phyloP scores from a whole-genome alignment of 2,888 invertebrate species.

The Eupeodes luniger region DNA sequence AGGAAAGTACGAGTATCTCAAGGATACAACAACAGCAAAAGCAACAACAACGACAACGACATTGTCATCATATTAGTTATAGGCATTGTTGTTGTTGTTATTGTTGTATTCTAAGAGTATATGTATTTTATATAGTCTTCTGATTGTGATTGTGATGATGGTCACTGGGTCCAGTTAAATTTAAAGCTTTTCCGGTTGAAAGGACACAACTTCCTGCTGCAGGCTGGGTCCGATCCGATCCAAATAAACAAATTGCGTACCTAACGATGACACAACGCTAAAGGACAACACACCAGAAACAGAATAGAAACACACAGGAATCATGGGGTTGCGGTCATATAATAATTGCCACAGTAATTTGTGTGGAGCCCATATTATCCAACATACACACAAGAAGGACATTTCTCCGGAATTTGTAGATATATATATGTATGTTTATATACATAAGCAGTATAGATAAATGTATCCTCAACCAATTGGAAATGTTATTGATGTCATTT shows the following conservation, averaged over 20 bases:
- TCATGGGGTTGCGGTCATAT: conserved; percentile 72
- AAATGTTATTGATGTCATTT: conserved; percentile 73
- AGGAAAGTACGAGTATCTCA: conserved; percentile 31
- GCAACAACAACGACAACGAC: no score
- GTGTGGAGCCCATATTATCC: conserved; percentile 67
- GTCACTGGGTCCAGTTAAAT: conserved; percentile 63
- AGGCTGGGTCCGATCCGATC: conserved; percentile 36
- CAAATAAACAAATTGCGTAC: conserved; percentile 61
- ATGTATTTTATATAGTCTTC: no score
- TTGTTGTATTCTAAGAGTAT: background rate
- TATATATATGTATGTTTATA: background rate
- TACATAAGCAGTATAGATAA: background rate
- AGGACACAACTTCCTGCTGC: conserved; percentile 72
- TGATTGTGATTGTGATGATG: background rate
- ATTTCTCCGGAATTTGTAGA: conserved; percentile 50
- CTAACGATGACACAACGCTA: conserved; percentile 10
- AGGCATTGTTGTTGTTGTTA: conserved; percentile 10
- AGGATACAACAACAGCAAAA: conserved; percentile 2
- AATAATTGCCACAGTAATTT: conserved; percentile 76
- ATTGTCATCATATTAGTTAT: background rate
- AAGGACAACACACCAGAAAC: conserved; percentile 10
- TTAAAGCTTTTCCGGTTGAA: conserved; percentile 74
- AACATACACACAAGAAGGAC: conserved; percentile 53
- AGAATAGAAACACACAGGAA: conserved; percentile 23
- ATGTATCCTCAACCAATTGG: conserved; percentile 70